Evolutionary conservation across 2,113 vertebrate species (phyloP).

Genomic region (Eptesicus fuscus): DNA sequence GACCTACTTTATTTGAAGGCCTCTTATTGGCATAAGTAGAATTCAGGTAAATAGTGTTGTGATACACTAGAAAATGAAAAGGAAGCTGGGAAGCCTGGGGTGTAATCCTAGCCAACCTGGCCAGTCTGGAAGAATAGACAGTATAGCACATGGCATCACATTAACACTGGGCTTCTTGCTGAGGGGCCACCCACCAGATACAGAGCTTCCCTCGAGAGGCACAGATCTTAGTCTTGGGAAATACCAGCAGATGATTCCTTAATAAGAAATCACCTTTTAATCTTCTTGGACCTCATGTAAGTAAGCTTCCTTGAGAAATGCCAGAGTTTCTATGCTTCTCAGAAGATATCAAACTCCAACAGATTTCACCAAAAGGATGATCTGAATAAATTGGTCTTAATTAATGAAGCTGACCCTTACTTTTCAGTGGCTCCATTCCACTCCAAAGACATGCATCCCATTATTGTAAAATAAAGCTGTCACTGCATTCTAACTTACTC

Average conservation of each 20-base stretch:
- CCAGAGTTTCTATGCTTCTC: background rate
- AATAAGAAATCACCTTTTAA: background rate
- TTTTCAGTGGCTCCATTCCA: slow-evolving; percentile 72
- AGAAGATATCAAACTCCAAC: slow-evolving; percentile 59
- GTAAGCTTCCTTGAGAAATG: background rate
- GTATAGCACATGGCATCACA: background rate
- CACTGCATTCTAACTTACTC: slow-evolving; percentile 52
- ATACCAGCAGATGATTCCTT: background rate
- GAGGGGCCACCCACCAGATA: background rate
- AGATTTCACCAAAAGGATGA: slow-evolving; percentile 57
- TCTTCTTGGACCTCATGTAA: background rate
- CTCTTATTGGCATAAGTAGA: background rate
- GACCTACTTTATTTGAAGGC: background rate
- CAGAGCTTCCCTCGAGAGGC: background rate
- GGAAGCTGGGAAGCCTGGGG: background rate
- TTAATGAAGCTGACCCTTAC: slow-evolving; percentile 36
- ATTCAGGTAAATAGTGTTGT: background rate
- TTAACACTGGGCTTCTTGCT: background rate
- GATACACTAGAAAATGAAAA: background rate
- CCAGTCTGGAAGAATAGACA: background rate
- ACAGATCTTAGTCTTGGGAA: background rate
- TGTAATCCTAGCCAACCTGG: background rate
- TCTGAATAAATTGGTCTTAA: slow-evolving; percentile 64
- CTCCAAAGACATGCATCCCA: slow-evolving; percentile 61
- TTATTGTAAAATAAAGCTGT: slow-evolving; percentile 66